Base-by-base conservation (phyloP, 2,797 vertebrate genomes). In the Nannoperca australis region DNA sequence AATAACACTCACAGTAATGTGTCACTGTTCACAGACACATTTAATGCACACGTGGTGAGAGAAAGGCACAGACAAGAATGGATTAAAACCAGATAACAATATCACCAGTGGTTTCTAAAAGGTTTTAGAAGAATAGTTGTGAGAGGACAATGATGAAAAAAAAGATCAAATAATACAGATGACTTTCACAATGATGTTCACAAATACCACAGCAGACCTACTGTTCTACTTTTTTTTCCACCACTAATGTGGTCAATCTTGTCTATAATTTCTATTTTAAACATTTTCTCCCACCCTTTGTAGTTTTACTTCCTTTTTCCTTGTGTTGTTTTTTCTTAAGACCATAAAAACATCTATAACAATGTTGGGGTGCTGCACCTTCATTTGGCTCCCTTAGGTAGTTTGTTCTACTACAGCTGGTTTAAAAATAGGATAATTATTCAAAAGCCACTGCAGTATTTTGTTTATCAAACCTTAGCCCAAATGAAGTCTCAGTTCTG, bases 21-120 rank as follows among this genome's bases (percentile, higher is more conserved):
- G 69, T 71, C 76, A 85, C 84, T 92, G 86, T 90, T 91, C 56
- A 53, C 76, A 44, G 68, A 42, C 51, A 20, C 69, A 76, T 70
- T 82, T 20, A 12, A 78, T 80, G 64, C 88, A 85, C 86, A 85
- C 76, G 78, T 86, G 84, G 79, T 4, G 11, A 75, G 40, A 78
- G 55, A 71, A 74, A 80, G 53, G 4, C 68, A 69, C 20, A 77
- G 50, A 82, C 17, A 10, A 79, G 53, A 61, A 9, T 40, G 66
- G 50, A 66, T 80, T 82, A 40, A 70, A 76, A 34, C 13, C 44
- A 86, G 81, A 87, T 78, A 86, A 84, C 69, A 34, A 18, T 32
- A 44, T 78, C 70, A 75, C 27, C 34, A 11, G 14, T n/a, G 58
- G 8, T 47, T 63, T 77, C 34, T 71, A 38, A 81, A 60, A 32